A percentile compares a stretch with the other conserved stretches of the same genome.
phyloP scores from a whole-genome alignment of 1,140 invertebrate genomes.

The Drosophila hydei region DNA sequence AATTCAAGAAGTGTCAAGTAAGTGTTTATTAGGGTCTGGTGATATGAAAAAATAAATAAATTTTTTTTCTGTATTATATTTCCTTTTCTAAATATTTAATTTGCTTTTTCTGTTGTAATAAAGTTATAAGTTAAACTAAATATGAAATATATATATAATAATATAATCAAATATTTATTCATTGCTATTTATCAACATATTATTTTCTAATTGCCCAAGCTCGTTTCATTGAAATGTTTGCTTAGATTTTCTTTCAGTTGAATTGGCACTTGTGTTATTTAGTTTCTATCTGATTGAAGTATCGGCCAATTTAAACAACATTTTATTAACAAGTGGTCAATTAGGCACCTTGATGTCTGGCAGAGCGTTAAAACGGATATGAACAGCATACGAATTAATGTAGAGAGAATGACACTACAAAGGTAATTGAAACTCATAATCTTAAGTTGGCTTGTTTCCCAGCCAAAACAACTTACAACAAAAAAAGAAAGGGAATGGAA shows the following conservation, averaged over 20 bases:
- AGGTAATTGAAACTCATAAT: constrained; percentile 73
- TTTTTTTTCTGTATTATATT: too few relatives aligned
- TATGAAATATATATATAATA: too few relatives aligned
- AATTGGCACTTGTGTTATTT: not conserved
- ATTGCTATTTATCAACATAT: too few relatives aligned
- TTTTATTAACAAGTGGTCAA: constrained; percentile 22
- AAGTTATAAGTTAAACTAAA: too few relatives aligned
- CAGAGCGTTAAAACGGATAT: constrained; percentile 8
- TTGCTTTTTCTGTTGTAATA: too few relatives aligned
- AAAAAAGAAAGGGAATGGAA: constrained; percentile 10
- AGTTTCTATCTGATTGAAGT: not conserved
- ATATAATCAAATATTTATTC: too few relatives aligned
- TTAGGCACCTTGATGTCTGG: constrained; percentile 2
- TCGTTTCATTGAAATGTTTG: not conserved
- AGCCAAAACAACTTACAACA: constrained; percentile 3
- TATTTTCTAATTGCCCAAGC: not conserved
- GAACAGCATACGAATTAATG: constrained; percentile 10
- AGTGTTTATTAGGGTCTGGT: too few relatives aligned
- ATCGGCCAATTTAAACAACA: not conserved
- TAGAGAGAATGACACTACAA: constrained; percentile 27
- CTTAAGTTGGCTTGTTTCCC: constrained; percentile 31
- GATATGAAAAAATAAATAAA: too few relatives aligned
- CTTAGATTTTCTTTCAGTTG: not conserved
- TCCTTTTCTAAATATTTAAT: too few relatives aligned
- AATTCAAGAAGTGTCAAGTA: too few relatives aligned